phyloP scores from a whole-genome alignment of 37 sponge, comb jelly and placozoan species.

The Chondrilla cf. caribensis region DNA sequence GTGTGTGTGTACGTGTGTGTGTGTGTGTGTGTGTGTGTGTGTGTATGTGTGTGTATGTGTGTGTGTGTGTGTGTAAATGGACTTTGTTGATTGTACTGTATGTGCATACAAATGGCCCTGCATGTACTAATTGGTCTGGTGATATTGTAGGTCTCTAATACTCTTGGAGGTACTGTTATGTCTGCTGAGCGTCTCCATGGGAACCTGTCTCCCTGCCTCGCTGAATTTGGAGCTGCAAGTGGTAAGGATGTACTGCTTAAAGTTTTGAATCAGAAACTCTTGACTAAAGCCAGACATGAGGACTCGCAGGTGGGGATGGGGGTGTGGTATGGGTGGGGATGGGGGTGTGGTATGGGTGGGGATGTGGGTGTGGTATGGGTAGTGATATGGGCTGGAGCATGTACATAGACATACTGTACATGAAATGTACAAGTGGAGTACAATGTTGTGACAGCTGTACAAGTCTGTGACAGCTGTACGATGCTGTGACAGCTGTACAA shows the following conservation, averaged over 20 bases:
- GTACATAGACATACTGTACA: too few relatives aligned
- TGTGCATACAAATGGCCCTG: too few relatives aligned
- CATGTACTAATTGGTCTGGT: not conserved
- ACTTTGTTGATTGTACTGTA: not conserved
- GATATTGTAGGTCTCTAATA: constrained; percentile 24
- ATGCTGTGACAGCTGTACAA: too few relatives aligned
- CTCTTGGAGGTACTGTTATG: not conserved
- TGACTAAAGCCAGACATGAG: constrained; percentile 64
- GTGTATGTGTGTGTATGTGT: not conserved
- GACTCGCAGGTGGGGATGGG: constrained; percentile 42
- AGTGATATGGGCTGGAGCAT: not conserved
- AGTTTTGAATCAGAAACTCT: constrained; percentile 78
- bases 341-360: not conserved
- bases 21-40: too few relatives aligned
- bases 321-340: not conserved
- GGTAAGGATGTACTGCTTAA: constrained; percentile 82
- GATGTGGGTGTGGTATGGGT: not conserved
- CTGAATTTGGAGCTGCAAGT: constrained; percentile 83
- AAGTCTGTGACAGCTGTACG: too few relatives aligned
- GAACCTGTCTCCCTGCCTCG: constrained; percentile 74
- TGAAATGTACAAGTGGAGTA: too few relatives aligned
- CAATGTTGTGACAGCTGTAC: too few relatives aligned
- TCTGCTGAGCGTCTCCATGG: not conserved
- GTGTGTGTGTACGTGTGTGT: constrained; percentile 11
- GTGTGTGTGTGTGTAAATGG: not conserved